These are phyloP conservation scores for Agrochola litura DNA, from an alignment of 2,888 invertebrate species.

Conservation along the genomic window DNA sequence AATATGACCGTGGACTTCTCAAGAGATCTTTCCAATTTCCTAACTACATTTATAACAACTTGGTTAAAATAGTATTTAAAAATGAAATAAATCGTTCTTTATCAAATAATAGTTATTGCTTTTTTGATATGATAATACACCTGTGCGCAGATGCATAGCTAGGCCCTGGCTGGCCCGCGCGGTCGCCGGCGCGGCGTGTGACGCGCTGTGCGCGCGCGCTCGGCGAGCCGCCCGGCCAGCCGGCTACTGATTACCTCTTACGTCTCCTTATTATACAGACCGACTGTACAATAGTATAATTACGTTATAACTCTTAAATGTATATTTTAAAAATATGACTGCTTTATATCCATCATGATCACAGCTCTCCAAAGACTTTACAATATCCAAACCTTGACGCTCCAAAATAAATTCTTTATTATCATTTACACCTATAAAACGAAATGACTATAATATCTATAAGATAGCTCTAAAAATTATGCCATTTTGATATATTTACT, in stretches of 20 bases:
- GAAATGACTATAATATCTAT: conserved; percentile 90
- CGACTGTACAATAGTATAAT: conserved; percentile 81
- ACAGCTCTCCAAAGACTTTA: conserved; percentile 90
- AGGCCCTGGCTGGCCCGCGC: conserved; percentile 32
- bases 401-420: conserved; percentile 89
- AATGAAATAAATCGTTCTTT: conserved; percentile 85
- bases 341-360: conserved; percentile 90
- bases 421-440: conserved; percentile 90
- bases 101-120: conserved; percentile 90
- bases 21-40: conserved; percentile 88
- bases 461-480: conserved; percentile 90
- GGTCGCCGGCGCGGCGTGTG: too few species aligned
- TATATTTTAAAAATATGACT: conserved; percentile 91
- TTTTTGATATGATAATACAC: conserved; percentile 89
- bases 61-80: conserved; percentile 89
- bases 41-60: conserved; percentile 89
- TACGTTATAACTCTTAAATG: conserved; percentile 89
- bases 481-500: conserved; percentile 90
- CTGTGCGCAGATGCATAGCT: conserved; percentile 75
- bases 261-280: conserved; percentile 73
- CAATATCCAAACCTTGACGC: conserved; percentile 88
- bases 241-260: conserved; percentile 64
- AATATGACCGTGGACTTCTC: conserved; percentile 88
- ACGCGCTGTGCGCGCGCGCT: conserved; percentile 23
- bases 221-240: conserved; percentile 26